phyloP scores from a whole-genome alignment of 2,797 vertebrate species.

The Chromobotia macracanthus region DNA sequence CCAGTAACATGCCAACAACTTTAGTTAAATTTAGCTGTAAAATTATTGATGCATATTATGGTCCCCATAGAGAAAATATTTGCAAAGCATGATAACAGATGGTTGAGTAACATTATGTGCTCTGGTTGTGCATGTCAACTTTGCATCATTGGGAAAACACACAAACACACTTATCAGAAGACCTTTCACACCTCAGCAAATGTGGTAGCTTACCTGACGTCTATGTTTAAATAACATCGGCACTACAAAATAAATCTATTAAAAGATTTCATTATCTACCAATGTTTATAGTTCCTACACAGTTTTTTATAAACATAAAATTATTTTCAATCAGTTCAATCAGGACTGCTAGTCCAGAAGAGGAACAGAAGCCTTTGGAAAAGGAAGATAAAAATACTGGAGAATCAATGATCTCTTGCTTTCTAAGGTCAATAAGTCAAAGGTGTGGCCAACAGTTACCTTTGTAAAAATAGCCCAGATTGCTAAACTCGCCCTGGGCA shows the following conservation, averaged over 20 bases:
- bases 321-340: too few species aligned
- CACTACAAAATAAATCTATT: neutral
- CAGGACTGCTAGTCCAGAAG: neutral
- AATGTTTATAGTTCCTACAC: neutral
- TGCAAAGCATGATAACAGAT: neutral
- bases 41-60: neutral
- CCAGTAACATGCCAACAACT: neutral
- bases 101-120: neutral
- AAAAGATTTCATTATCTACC: neutral
- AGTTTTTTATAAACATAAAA: neutral
- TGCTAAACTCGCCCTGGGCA: neutral
- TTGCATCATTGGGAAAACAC: neutral
- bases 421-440: slow-evolving; percentile 8
- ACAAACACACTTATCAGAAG: neutral
- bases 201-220: neutral
- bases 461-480: slow-evolving; percentile 28
- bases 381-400: neutral
- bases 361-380: neutral
- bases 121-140: slow-evolving; percentile 12
- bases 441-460: slow-evolving; percentile 5
- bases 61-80: neutral
- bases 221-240: neutral
- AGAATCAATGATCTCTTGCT: slow-evolving; percentile 11
- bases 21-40: neutral
- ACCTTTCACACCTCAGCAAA: slow-evolving; percentile 13